These are phyloP conservation scores for Meles meles DNA, from an alignment of 2,113 vertebrate species.

Conservation along the genomic window DNA sequence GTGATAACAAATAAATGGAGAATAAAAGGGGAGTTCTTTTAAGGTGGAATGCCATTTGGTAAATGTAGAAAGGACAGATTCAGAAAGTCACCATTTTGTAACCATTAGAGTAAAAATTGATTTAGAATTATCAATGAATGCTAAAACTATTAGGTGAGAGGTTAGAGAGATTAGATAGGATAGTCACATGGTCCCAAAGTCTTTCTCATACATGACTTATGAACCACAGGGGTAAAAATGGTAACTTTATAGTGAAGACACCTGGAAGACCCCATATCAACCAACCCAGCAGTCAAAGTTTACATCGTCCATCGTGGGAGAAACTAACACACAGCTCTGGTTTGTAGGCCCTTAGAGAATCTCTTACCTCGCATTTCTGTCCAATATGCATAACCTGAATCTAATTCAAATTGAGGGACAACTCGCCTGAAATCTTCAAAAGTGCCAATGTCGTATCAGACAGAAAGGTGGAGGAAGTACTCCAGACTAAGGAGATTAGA, in stretches of 20 bases:
- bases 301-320: rapidly evolving
- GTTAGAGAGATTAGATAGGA: not conserved
- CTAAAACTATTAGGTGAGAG: not conserved
- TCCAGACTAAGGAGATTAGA: not conserved
- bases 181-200: not conserved
- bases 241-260: not conserved
- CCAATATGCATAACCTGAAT: not conserved
- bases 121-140: not conserved
- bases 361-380: not conserved
- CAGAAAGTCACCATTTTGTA: not conserved
- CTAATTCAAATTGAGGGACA: not conserved
- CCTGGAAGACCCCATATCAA: not conserved
- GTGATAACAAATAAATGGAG: not conserved
- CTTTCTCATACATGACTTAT: not conserved
- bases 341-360: not conserved
- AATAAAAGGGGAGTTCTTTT: not conserved
- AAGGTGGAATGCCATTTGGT: not conserved
- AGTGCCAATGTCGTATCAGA: not conserved
- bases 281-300: not conserved
- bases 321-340: no score
- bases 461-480: not conserved
- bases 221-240: not conserved
- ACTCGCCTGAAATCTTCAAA: not conserved
- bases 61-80: not conserved
- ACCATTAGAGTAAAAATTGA: not conserved